A percentile compares a stretch with the other conserved stretches of the same genome.
phyloP scores from a whole-genome alignment of 2,888 invertebrate genomes.

The Drosophila neoperkinsi region DNA sequence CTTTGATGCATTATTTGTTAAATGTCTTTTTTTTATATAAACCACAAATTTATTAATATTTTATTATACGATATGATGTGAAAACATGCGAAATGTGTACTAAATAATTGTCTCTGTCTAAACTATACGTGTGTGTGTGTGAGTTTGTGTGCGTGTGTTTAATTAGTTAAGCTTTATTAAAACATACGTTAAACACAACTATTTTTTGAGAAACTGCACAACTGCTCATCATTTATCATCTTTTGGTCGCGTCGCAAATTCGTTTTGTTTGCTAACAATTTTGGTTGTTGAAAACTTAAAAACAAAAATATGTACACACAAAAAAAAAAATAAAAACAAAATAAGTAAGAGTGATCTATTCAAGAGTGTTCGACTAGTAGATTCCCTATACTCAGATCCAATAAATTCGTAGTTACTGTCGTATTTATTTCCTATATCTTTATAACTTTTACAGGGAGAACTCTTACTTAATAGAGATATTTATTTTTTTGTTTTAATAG shows the following conservation, averaged over 20 bases:
- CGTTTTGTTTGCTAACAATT: constrained; percentile 60
- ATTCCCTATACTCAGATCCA: background rate
- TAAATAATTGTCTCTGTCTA: constrained; percentile 19
- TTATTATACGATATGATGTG: constrained; percentile 43
- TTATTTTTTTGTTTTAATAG: background rate
- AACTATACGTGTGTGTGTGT: background rate
- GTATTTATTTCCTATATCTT: background rate
- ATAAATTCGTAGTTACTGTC: background rate
- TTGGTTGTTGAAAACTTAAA: constrained; percentile 46
- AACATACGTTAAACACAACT: constrained; percentile 68
- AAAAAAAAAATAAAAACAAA: constrained; percentile 12
- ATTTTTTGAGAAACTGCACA: constrained; percentile 67
- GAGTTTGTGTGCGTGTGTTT: constrained; percentile 39
- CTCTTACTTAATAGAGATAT: background rate
- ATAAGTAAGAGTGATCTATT: background rate
- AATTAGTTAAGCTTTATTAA: constrained; percentile 80
- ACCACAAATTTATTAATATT: constrained; percentile 70
- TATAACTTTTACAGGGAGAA: rapidly evolving
- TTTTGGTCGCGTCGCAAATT: constrained; percentile 60
- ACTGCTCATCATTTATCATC: constrained; percentile 78
- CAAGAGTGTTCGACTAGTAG: background rate
- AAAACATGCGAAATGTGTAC: constrained; percentile 47
- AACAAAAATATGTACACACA: background rate
- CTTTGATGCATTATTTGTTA: constrained; percentile 63
- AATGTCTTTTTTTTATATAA: constrained; percentile 58